Evolutionary conservation across 2,888 invertebrate genomes (phyloP).

Genomic region (Tromatobia lineatoria): DNA sequence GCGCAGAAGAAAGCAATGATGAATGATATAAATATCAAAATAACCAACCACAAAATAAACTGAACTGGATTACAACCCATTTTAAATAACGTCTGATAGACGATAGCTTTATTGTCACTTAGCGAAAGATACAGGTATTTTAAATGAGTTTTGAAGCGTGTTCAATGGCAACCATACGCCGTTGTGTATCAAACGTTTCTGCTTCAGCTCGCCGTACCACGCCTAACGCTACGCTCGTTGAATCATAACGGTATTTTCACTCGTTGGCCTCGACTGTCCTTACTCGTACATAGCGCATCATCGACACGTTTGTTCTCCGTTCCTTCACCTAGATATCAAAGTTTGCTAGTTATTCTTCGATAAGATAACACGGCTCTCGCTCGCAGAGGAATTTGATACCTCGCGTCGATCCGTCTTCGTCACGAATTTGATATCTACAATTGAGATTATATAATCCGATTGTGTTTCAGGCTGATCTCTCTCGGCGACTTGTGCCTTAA

Average conservation of each 20-base stretch:
- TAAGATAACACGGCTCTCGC: slow-evolving; percentile 44
- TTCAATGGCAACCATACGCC: background rate
- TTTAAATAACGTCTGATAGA: background rate
- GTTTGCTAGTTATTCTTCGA: slow-evolving; percentile 33
- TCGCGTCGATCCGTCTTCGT: background rate
- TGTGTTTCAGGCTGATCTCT: background rate
- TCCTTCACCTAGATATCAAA: background rate
- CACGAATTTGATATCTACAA: slow-evolving; percentile 8
- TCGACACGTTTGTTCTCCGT: background rate
- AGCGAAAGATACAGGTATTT: background rate
- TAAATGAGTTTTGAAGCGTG: background rate
- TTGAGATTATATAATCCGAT: slow-evolving; percentile 18
- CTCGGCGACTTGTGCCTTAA: background rate
- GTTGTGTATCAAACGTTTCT: slow-evolving; percentile 11
- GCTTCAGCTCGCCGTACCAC: slow-evolving; percentile 36
- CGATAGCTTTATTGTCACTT: background rate
- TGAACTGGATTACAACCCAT: slow-evolving; percentile 87
- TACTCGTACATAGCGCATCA: slow-evolving; percentile 21
- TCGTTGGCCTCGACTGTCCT: slow-evolving; percentile 49
- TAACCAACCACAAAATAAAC: slow-evolving; percentile 90
- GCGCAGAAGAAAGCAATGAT: slow-evolving; percentile 90
- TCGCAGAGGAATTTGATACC: background rate
- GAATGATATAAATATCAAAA: slow-evolving; percentile 90
- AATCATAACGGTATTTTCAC: slow-evolving; percentile 68
- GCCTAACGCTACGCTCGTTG: slow-evolving; percentile 55